Evolutionary conservation across 1,140 invertebrate genomes (phyloP), one percentile per base, ranked within the genome.

Genomic region (Steinernema khuongi): DNA sequence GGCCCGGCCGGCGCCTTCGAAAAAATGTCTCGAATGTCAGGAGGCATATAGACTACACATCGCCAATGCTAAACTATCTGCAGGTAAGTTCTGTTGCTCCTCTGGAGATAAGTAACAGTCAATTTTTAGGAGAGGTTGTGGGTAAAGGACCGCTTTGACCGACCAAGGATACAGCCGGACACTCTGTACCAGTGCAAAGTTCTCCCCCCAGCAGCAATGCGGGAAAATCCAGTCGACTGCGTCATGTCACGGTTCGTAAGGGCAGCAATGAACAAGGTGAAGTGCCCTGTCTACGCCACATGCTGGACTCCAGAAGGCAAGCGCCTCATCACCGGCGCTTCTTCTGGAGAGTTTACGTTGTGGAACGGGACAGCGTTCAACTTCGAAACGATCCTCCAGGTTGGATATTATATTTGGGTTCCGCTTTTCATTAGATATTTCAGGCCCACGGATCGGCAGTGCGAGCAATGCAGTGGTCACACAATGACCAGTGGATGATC

Each of bases 281-380:
- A 95, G 80, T 99, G 96, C 88, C 97, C 96, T 0, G 96, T 99
- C 77, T 99, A 99, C 87, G 94, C 93, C 83, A 91, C 99, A 85
- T 93, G 94, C 4, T 99, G 97, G 97, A 99, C 97, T 2, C 96
- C 96, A 1, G 97, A 99, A 88, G 97, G 97, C 26, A 90, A 97
- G 73, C 89, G 97, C 76, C 88, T 99, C 70, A 93, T 99, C 1
- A 99, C 97, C 7, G 97, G 97, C 1, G 96, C 97, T 17, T 98
- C 95, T 0, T 97, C 94, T 78, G 97, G 97, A 26, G 97, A 99
- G 87, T 99, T 99, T 85, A 99, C 97, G 0, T 88, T 99, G 1
- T 99, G 97, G 97, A 99, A 99, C 89, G 97, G 97, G 26, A 89
- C 99, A 2, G 99, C 96, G 4, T 99, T 99, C 87, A 99, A 99